A percentile compares a stretch with the other conserved stretches of the same genome.
These are phyloP conservation scores for Carlito syrichta DNA, from an alignment of 2,113 vertebrate species.

Conservation along the genomic window DNA sequence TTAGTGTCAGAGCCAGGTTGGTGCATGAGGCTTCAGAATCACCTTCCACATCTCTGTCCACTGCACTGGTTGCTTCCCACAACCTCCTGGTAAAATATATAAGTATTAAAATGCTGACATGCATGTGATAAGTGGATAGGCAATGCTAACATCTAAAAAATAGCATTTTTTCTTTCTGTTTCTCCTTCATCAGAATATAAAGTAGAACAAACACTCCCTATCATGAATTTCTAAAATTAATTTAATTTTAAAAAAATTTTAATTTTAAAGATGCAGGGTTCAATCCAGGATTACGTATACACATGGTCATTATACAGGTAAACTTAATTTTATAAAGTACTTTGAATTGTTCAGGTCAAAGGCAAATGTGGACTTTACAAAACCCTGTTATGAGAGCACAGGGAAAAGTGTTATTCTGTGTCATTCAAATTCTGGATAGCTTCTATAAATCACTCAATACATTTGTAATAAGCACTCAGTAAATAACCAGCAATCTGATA, in stretches of 20 bases:
- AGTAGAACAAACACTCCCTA: not conserved
- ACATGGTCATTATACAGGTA: too few relatives aligned
- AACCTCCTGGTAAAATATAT: not conserved
- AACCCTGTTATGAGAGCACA: not conserved
- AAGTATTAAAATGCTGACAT: not conserved
- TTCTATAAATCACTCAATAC: not conserved
- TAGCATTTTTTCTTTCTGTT: not conserved
- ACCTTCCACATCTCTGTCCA: not conserved
- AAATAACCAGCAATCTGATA: not conserved
- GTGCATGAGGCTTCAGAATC: not conserved
- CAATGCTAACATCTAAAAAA: not conserved
- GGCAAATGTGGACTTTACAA: not conserved
- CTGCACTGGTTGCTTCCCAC: not conserved
- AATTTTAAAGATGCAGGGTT: too few relatives aligned
- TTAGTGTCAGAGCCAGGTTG: not conserved
- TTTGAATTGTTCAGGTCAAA: not conserved
- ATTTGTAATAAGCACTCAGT: not conserved
- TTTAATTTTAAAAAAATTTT: too few relatives aligned
- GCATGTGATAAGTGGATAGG: not conserved
- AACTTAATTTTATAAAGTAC: not conserved
- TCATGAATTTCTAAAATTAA: not conserved
- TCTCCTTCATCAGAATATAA: not conserved
- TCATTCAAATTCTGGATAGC: not conserved
- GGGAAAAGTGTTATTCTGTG: not conserved
- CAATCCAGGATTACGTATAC: too few relatives aligned